A percentile compares a stretch with the other conserved stretches of the same genome.
Evolutionary conservation across 2,797 vertebrate genomes (phyloP).

Genomic region (Lithobates pipiens): DNA sequence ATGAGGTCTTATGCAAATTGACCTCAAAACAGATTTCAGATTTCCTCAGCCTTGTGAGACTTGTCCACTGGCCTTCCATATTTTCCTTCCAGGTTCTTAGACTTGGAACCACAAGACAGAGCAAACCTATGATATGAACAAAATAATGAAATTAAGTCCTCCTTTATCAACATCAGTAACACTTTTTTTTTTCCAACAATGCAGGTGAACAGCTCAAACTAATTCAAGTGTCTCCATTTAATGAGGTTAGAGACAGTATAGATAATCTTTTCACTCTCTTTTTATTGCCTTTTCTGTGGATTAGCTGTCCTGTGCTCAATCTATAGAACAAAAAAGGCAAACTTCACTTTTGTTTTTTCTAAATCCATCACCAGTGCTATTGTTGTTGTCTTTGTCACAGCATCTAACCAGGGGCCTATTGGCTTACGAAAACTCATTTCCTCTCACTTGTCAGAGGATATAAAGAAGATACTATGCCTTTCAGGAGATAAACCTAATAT

Average conservation of each 20-base stretch:
- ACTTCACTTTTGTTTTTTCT: conserved; percentile 17
- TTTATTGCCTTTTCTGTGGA: not conserved
- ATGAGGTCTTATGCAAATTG: too few species aligned
- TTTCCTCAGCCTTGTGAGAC: too few species aligned
- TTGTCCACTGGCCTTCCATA: too few species aligned
- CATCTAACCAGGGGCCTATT: not conserved
- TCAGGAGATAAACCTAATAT: not conserved
- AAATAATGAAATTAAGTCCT: too few species aligned
- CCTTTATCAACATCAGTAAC: too few species aligned
- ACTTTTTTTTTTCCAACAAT: too few species aligned
- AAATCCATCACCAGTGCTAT: conserved; percentile 10
- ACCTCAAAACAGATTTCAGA: too few species aligned
- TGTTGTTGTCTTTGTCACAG: conserved; percentile 10
- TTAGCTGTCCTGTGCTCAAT: conserved; percentile 60
- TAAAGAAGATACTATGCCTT: not conserved
- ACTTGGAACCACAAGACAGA: too few species aligned
- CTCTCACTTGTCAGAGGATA: not conserved
- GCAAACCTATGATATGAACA: too few species aligned
- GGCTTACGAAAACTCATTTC: not conserved
- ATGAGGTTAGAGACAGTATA: conserved; percentile 12
- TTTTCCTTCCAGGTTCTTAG: too few species aligned
- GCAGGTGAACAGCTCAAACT: not conserved
- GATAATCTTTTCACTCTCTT: conserved; percentile 12
- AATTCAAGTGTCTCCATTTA: not conserved
- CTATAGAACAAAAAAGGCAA: conserved; percentile 66